These are phyloP conservation scores for Colaptes auratus DNA, from an alignment of 2,113 vertebrate genomes.

Conservation along the genomic window DNA sequence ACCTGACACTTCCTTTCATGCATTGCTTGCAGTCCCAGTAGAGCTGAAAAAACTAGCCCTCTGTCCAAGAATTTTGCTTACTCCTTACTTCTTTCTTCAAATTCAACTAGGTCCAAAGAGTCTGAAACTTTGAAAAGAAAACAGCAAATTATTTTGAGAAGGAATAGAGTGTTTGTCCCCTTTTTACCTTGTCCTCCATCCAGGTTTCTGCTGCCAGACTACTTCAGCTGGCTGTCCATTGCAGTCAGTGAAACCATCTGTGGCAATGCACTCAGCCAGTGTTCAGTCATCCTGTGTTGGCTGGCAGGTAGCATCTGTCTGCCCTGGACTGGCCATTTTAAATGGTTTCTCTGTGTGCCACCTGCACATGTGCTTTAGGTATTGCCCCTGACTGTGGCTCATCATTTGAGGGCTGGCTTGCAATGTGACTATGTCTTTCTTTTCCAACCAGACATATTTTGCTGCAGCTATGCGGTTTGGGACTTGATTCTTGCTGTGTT, in stretches of 20 bases:
- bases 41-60: background rate
- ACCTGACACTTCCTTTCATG: background rate
- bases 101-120: conserved; percentile 16
- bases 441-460: background rate
- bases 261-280: background rate
- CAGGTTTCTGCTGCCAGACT: background rate
- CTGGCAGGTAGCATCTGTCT: background rate
- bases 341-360: background rate
- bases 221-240: background rate
- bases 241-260: background rate
- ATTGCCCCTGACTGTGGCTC: background rate
- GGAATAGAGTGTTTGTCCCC: background rate
- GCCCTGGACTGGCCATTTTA: background rate
- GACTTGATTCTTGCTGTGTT: background rate
- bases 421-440: background rate
- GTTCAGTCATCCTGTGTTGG: background rate
- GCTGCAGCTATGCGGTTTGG: background rate
- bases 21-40: background rate
- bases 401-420: background rate
- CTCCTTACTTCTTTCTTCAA: conserved; percentile 11
- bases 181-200: background rate
- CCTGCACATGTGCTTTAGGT: fast-evolving
- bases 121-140: background rate
- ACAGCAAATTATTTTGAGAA: conserved; percentile 5
- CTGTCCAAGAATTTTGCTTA: conserved; percentile 34